Base-by-base conservation (phyloP, 2,888 invertebrate species). In the Microplitis deprimator region DNA sequence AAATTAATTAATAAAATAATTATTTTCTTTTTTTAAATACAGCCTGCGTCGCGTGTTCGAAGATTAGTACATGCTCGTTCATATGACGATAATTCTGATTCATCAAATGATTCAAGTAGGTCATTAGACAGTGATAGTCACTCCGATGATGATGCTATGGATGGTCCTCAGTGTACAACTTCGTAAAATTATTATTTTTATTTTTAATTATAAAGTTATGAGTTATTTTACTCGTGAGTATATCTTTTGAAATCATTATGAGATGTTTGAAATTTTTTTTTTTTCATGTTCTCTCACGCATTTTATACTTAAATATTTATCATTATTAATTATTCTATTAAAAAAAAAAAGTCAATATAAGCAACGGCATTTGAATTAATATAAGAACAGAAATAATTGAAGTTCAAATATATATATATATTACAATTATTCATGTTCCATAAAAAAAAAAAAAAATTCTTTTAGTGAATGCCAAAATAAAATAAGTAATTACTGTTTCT, bases 141-240 rank as follows among this genome's bases (percentile, higher is more conserved):
- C 13, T 79, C 81, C 8, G 81, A 82, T 64, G 79, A 75, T 38
- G 79, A 78, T 29, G 29, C 29, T 6, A 75, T 76, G 68, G 74
- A 73, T 73, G 82, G 82, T 68, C 79, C 80, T 41, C 83, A 83
- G 40, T 84, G 84, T 75, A 79, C 81, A 71, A 82, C 81, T 40
- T 85, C 83, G 78, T 85, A 84, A 77, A 82, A 79, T 80, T 64
- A 79, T 80, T 64, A 50, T 50, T 50, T 50, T 13, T 10, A 50
- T 50, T 50, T 50, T 13, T 50, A 50, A 13, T 50, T 50, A 50
- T 50, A 50, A 50, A 50, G 50, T 50, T 50, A 29, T 29, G 8
- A 50, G 41, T 80, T 73, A 41, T 20, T 20, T 76, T 64, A 74
- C 64, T 40, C 39, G 62, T 40, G 10, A 74, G 74, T 68, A 40